Percentiles rank a stretch among this genome's conserved stretches.
Conservation (phyloP, 2,888 invertebrate genomes). For the Stenichneumon culpator region DNA sequence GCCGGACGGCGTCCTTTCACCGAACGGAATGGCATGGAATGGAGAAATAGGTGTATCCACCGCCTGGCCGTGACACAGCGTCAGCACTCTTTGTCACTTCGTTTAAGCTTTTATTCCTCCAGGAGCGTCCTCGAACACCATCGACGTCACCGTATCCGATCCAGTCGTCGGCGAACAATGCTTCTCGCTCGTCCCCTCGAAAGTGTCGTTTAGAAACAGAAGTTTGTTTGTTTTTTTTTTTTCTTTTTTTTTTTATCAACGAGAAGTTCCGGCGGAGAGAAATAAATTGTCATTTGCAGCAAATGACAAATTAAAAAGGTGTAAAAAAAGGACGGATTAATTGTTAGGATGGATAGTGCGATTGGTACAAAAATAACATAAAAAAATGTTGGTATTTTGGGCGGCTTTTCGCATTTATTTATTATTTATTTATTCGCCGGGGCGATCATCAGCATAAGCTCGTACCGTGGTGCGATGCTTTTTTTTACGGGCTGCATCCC, state of each 20-base stretch:
- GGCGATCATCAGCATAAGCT: slow-evolving; percentile 42
- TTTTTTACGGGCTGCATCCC: slow-evolving; percentile 6
- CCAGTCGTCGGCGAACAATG: neutral
- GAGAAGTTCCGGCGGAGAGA: neutral
- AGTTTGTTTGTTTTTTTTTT: no score
- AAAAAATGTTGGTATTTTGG: no score
- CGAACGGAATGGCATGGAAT: slow-evolving; percentile 40
- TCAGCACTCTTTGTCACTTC: slow-evolving; percentile 26
- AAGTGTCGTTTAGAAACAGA: neutral
- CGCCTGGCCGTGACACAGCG: neutral
- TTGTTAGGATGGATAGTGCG: neutral
- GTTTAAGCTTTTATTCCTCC: neutral
- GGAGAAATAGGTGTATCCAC: slow-evolving; percentile 10
- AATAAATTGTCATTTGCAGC: neutral
- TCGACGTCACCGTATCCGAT: neutral
- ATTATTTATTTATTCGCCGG: slow-evolving; percentile 55
- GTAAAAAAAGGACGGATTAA: neutral
- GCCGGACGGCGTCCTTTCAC: slow-evolving; percentile 14
- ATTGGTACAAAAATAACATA: slow-evolving; percentile 2
- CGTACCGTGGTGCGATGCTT: slow-evolving; percentile 9
- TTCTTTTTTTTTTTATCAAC: neutral
- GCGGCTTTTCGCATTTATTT: slow-evolving; percentile 41
- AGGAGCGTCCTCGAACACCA: neutral
- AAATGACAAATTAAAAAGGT: neutral
- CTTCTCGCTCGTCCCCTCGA: neutral